Evolutionary conservation across 2,888 invertebrate genomes (phyloP).

Genomic region (Koerneria pararmatus): DNA sequence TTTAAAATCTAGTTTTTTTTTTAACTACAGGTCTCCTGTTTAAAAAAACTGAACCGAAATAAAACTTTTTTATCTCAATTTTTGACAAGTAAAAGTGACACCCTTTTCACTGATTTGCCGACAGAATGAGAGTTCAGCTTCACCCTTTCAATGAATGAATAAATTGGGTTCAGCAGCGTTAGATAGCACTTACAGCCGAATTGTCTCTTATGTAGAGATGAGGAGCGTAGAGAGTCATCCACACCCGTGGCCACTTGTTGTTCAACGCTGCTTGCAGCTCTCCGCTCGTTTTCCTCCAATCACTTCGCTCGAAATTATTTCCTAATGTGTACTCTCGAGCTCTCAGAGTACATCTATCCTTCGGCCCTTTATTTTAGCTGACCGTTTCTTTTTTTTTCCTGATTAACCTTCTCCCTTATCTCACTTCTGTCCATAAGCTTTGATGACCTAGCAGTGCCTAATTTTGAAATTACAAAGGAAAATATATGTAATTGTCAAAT

Average conservation of each 20-base stretch:
- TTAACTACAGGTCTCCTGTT: too few species aligned
- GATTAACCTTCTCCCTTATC: not conserved
- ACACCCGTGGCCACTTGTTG: conserved; percentile 53
- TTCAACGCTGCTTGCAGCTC: conserved; percentile 33
- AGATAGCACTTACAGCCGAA: conserved; percentile 37
- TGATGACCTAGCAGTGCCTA: too few species aligned
- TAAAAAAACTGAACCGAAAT: too few species aligned
- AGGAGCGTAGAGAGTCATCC: conserved; percentile 45
- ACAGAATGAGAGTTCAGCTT: too few species aligned
- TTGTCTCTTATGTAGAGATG: conserved; percentile 43
- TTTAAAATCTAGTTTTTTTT: too few species aligned
- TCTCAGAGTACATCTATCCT: not conserved
- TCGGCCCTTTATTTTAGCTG: not conserved
- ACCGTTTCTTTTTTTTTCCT: not conserved
- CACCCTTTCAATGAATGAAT: not conserved
- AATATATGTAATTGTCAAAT: too few species aligned
- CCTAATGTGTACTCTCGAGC: not conserved
- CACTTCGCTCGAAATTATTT: not conserved
- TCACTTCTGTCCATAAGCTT: too few species aligned
- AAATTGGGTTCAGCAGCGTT: not conserved
- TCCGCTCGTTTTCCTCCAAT: conserved; percentile 35
- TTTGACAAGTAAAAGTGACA: too few species aligned
- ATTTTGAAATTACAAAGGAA: too few species aligned
- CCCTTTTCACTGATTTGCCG: too few species aligned
- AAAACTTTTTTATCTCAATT: too few species aligned